These are phyloP conservation scores for Lasius platythorax DNA, from an alignment of 2,888 invertebrate genomes.

Conservation along the genomic window DNA sequence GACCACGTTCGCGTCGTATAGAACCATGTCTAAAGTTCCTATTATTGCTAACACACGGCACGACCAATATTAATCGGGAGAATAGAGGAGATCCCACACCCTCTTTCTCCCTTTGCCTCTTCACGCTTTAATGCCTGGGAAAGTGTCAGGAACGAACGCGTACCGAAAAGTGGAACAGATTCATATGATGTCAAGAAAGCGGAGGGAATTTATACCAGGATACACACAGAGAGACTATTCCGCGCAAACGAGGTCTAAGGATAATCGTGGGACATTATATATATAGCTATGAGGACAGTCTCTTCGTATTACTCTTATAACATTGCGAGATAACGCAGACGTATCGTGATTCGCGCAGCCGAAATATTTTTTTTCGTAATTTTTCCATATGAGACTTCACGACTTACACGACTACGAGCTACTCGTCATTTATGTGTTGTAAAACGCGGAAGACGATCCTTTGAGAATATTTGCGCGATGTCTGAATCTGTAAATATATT, in stretches of 20 bases:
- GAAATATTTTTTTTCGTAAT: not conserved
- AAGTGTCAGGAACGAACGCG: constrained; percentile 48
- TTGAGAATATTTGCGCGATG: no score
- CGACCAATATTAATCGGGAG: constrained; percentile 61
- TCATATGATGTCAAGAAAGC: constrained; percentile 65
- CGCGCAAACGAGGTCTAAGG: constrained; percentile 14
- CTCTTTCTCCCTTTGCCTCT: constrained; percentile 49
- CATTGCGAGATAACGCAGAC: constrained; percentile 6
- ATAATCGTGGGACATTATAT: constrained; percentile 29
- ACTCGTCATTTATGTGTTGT: no score
- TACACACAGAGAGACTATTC: constrained; percentile 35
- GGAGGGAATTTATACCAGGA: constrained; percentile 42
- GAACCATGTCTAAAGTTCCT: constrained; percentile 53
- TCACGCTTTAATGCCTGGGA: constrained; percentile 71
- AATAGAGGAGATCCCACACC: not conserved
- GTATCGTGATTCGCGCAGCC: not conserved
- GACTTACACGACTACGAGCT: no score
- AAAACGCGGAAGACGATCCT: no score
- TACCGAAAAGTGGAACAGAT: constrained; percentile 64
- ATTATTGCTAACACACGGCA: constrained; percentile 61
- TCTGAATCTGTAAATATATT: not conserved
- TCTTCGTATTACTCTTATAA: not conserved
- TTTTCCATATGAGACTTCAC: not conserved
- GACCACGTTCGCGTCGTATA: constrained; percentile 41
- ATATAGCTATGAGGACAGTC: not conserved